These are phyloP conservation scores for Hypotaenidia okinawae DNA, from an alignment of 2,797 vertebrate genomes.

Conservation along the genomic window DNA sequence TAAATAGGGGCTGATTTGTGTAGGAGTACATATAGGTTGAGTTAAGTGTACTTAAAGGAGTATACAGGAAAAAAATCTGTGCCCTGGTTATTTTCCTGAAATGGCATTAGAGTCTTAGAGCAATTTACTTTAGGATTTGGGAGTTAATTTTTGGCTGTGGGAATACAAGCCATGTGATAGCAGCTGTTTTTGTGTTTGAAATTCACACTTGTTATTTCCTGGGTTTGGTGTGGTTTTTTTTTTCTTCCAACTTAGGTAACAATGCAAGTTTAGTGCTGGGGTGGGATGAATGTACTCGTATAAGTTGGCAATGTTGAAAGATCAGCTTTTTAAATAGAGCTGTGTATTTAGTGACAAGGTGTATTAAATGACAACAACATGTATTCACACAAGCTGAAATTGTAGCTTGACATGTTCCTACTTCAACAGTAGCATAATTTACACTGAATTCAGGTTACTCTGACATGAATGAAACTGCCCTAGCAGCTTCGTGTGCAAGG, in stretches of 20 bases:
- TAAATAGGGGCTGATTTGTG: background rate
- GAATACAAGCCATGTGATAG: background rate
- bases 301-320: background rate
- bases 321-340: background rate
- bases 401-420: background rate
- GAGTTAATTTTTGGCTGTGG: background rate
- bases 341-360: background rate
- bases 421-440: background rate
- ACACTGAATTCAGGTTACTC: background rate
- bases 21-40: background rate
- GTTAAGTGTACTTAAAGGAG: background rate
- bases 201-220: background rate
- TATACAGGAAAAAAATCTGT: background rate
- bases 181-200: background rate
- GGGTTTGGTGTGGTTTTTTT: background rate
- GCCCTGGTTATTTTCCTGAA: background rate
- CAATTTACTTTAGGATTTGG: background rate
- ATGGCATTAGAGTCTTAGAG: background rate
- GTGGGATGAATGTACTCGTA: background rate
- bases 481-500: background rate
- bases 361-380: background rate
- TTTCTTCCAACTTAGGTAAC: background rate
- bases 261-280: conserved; percentile 24
- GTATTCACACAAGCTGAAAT: background rate
- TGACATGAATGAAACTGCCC: background rate